Evolutionary conservation across 2,888 invertebrate genomes (phyloP).

Genomic region (Drosophila rellima): DNA sequence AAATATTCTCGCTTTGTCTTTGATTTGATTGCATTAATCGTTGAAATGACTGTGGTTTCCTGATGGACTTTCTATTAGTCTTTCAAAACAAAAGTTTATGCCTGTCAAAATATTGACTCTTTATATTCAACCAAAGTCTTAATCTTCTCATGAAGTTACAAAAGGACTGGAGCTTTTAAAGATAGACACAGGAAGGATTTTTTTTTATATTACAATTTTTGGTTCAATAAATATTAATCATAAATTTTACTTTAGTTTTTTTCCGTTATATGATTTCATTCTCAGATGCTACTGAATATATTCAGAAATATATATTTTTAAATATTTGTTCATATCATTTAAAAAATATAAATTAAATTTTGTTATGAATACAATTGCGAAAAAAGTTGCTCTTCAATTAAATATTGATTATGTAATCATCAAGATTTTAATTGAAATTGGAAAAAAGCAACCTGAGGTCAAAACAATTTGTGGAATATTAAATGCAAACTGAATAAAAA

Average conservation of each 20-base stretch:
- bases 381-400: not conserved
- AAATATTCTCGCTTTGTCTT: slow-evolving; percentile 55
- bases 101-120: slow-evolving; percentile 22
- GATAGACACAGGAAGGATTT: too few species aligned
- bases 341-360: not conserved
- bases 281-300: too few species aligned
- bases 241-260: too few species aligned
- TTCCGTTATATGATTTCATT: too few species aligned
- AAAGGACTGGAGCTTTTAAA: too few species aligned
- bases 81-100: not conserved
- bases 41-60: slow-evolving; percentile 49
- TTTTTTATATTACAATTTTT: not conserved
- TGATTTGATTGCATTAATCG: slow-evolving; percentile 67
- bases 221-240: too few species aligned
- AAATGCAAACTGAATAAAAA: not conserved
- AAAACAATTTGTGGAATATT: not conserved
- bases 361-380: not conserved
- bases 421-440: not conserved
- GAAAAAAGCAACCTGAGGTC: not conserved
- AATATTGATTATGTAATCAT: not conserved
- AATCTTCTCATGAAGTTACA: too few species aligned
- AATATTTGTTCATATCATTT: too few species aligned
- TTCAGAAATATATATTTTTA: too few species aligned
- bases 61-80: not conserved
- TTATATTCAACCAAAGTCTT: not conserved